Percentiles rank a stretch among this genome's conserved stretches.
Evolutionary conservation across 2,888 invertebrate species (phyloP).

Genomic region (Octonoba sinensis): DNA sequence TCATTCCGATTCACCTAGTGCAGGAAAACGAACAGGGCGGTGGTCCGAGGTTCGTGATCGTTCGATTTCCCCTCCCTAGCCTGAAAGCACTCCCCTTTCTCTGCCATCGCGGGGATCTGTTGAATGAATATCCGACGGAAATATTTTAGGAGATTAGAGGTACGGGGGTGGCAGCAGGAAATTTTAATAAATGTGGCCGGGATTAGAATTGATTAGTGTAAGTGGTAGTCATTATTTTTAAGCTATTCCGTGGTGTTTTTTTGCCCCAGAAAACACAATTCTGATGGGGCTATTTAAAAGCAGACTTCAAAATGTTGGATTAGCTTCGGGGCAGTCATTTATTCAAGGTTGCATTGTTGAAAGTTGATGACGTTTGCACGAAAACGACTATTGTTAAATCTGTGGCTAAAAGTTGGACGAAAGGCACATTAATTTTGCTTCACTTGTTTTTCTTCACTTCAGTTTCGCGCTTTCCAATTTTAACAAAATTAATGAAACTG

Average conservation of each 20-base stretch:
- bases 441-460: no score
- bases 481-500: no score
- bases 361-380: no score
- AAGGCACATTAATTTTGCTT: no score
- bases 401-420: no score
- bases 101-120: background rate
- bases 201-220: constrained; percentile 14
- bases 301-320: no score
- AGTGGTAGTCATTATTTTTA: background rate
- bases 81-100: background rate
- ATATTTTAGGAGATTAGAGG: background rate
- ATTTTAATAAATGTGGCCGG: constrained; percentile 35
- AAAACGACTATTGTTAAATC: no score
- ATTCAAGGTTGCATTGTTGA: no score
- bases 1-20: background rate
- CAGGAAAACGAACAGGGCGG: constrained; percentile 4
- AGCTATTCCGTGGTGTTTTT: background rate
- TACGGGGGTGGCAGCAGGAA: background rate
- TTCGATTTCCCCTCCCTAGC: background rate
- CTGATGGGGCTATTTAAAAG: no score
- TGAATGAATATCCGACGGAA: constrained; percentile 8
- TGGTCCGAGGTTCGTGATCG: constrained; percentile 1
- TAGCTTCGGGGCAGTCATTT: no score
- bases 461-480: no score
- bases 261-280: no score